Conservation (phyloP, 2,797 vertebrate genomes). For the Phalanger gymnotis region DNA sequence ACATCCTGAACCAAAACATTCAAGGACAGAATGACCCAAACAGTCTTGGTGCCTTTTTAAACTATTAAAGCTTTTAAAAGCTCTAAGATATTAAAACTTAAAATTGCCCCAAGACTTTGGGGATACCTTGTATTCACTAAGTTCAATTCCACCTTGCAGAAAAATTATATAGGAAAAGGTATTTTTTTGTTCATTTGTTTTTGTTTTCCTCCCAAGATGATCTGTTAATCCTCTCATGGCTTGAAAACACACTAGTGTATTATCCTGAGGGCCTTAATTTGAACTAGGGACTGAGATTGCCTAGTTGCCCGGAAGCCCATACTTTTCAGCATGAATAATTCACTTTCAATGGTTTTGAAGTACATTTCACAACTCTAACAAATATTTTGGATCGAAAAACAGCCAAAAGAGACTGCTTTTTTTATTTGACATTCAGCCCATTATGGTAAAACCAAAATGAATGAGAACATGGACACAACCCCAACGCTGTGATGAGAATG, state of each 20-base stretch:
- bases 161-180: neutral
- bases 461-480: neutral
- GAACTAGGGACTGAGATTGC: neutral
- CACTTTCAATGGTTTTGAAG: neutral
- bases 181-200: neutral
- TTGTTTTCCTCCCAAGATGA: neutral
- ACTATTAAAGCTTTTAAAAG: neutral
- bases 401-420: neutral
- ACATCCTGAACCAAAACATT: neutral
- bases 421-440: neutral
- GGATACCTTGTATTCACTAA: neutral
- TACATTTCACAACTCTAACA: neutral
- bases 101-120: neutral
- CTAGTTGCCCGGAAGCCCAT: neutral
- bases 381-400: neutral
- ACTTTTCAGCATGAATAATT: neutral
- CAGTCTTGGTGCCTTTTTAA: neutral
- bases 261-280: neutral
- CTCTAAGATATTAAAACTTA: neutral
- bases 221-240: neutral
- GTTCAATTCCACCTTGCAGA: neutral
- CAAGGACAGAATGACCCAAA: neutral
- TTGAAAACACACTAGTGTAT: neutral
- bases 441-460: neutral
- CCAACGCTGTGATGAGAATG: neutral